Evolutionary conservation across 2,797 vertebrate genomes (phyloP).

Genomic region (Thripadectes ignobilis): DNA sequence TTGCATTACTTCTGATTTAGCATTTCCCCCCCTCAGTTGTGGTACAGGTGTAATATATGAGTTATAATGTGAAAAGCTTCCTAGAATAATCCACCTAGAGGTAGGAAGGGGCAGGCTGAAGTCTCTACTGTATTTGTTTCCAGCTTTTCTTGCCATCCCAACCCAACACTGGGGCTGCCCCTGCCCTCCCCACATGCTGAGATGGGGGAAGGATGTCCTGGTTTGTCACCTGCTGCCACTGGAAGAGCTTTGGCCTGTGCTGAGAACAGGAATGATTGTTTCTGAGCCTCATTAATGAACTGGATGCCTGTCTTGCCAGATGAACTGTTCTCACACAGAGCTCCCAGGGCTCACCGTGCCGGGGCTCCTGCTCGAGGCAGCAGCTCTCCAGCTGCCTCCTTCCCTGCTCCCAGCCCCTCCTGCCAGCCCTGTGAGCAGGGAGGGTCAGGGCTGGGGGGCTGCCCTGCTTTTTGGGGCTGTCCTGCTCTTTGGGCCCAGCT

Average conservation of each 20-base stretch:
- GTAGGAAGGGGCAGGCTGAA: constrained; percentile 35
- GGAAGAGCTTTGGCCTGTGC: neutral
- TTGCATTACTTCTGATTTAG: constrained; percentile 63
- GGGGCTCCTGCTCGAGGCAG: neutral
- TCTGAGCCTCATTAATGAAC: constrained; percentile 76
- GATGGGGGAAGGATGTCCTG: neutral
- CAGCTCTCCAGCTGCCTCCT: neutral
- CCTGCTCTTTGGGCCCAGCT: neutral
- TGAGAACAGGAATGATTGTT: constrained; percentile 62
- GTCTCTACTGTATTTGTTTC: constrained; percentile 30
- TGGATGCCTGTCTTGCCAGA: constrained; percentile 82
- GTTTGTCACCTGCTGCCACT: neutral
- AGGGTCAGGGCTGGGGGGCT: neutral
- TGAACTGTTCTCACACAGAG: constrained; percentile 70
- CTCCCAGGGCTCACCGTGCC: neutral
- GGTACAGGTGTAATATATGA: constrained; percentile 66
- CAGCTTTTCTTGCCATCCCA: constrained; percentile 29
- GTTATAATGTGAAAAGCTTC: constrained; percentile 66
- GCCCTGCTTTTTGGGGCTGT: neutral
- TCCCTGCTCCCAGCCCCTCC: neutral
- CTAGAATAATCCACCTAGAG: constrained; percentile 28
- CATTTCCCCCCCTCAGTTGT: constrained; percentile 14
- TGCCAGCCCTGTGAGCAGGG: neutral
- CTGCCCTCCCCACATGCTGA: neutral
- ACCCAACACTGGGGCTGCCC: neutral